These are phyloP conservation scores for Palythoa grandiflora DNA, from an alignment of 92 coral and sea anemone genomes.

Conservation along the genomic window DNA sequence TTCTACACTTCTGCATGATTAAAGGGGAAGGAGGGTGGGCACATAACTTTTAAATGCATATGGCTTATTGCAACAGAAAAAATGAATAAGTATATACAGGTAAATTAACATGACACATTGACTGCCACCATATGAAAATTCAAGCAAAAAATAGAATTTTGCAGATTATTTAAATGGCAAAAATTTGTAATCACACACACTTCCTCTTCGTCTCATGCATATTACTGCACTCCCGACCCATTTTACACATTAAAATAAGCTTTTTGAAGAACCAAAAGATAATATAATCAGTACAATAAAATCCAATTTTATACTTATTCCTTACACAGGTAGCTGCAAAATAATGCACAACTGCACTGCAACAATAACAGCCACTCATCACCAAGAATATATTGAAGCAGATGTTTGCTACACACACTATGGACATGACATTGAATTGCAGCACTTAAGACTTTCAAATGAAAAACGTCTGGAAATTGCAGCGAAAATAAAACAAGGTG, in stretches of 20 bases:
- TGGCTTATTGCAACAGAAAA: background rate
- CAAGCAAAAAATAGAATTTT: background rate
- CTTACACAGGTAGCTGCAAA: slow-evolving; percentile 22
- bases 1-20: background rate
- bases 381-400: slow-evolving; percentile 12
- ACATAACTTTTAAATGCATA: background rate
- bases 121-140: background rate
- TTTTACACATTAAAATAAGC: background rate
- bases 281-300: background rate
- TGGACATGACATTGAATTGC: slow-evolving; percentile 44
- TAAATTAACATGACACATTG: background rate
- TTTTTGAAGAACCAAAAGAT: background rate
- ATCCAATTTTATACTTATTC: background rate
- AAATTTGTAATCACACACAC: background rate
- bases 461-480: slow-evolving; percentile 24
- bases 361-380: slow-evolving; percentile 46
- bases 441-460: slow-evolving; percentile 36
- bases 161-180: background rate
- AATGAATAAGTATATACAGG: background rate
- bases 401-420: slow-evolving; percentile 54
- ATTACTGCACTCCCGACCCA: background rate
- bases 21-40: background rate
- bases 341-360: slow-evolving; percentile 54
- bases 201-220: background rate
- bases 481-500: slow-evolving; percentile 41